A percentile compares a stretch with the other conserved stretches of the same genome.
These are phyloP conservation scores for Phrixothrix hirtus DNA, from an alignment of 2,888 invertebrate species.

Conservation along the genomic window DNA sequence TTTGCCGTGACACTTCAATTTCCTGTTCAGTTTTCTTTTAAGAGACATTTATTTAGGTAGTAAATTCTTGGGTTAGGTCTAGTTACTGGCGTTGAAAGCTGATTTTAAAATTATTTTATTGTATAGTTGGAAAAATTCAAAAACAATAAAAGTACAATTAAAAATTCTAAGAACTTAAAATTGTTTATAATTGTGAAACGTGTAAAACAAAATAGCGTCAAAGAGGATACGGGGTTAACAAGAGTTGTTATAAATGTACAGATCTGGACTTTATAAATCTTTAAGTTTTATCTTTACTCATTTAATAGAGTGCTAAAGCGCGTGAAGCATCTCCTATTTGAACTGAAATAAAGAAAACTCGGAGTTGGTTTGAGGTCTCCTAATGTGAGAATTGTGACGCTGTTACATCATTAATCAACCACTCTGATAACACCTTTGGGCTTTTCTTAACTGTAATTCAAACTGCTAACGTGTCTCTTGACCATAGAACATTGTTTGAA, in stretches of 20 bases:
- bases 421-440: constrained; percentile 37
- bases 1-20: no score
- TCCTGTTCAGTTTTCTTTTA: no score
- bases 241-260: constrained; percentile 8
- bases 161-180: no score
- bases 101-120: no score
- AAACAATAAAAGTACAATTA: no score
- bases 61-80: no score
- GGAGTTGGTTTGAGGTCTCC: constrained; percentile 26
- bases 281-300: constrained; percentile 22
- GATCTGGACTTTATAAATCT: constrained; percentile 16
- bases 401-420: constrained; percentile 38
- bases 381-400: constrained; percentile 33
- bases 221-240: constrained; percentile 5
- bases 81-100: no score
- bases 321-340: constrained; percentile 35
- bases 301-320: constrained; percentile 37
- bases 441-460: constrained; percentile 31
- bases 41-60: no score
- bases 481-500: constrained; percentile 9
- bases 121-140: no score
- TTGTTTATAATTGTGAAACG: no score
- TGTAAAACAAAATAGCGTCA: no score
- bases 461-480: constrained; percentile 22
- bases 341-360: constrained; percentile 32